Base-by-base conservation (phyloP, 2,113 vertebrate genomes). In the Plotosus lineatus region DNA sequence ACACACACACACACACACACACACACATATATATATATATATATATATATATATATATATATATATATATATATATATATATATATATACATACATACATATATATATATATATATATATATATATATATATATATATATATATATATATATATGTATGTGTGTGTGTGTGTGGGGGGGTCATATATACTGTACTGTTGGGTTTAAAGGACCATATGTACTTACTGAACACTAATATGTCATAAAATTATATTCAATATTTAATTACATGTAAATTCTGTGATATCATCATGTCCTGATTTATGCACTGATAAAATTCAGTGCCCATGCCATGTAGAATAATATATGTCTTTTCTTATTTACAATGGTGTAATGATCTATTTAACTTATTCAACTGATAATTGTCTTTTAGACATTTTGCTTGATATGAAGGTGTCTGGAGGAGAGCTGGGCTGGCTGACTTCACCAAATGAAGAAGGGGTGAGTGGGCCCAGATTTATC, bases 371-470 rank as follows among this genome's bases (percentile, higher is more conserved):
- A 10, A 31, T 33, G 1, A 17, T 6, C 5, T 31, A 28, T 48
- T 48, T 48, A 48, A 72, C 14, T 50, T 9, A 28, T 7, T 21
- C 15, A 19, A 46, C 31, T 80, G 38, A 10, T 38, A 28, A 6
- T 80, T 79, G 85, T 63, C 63, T 80, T 83, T 44, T 88, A 99
- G 97, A 98, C 77, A 93, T 97, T 12, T 87, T 99, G 84, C 89
- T 99, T 91, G 97, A 99, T 85, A 97, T 99, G 14, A 96, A 90
- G 19, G 91, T 94, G 40, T 94, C 95, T 0, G 95, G 97, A 38
- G 96, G 96, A 36, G 96, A 99, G 82, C 90, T 97, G 23, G 97
- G 97, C 44, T 99, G 97, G 97, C 90, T 99, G 87, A 95, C 95
- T 1, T 90, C 88, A 26, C 97, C 97, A 23, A 92, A 94, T 8